Evolutionary conservation across 2,113 vertebrate species (phyloP), one percentile per base, ranked within the genome.

Genomic region (Cryptomyrus ogoouensis): DNA sequence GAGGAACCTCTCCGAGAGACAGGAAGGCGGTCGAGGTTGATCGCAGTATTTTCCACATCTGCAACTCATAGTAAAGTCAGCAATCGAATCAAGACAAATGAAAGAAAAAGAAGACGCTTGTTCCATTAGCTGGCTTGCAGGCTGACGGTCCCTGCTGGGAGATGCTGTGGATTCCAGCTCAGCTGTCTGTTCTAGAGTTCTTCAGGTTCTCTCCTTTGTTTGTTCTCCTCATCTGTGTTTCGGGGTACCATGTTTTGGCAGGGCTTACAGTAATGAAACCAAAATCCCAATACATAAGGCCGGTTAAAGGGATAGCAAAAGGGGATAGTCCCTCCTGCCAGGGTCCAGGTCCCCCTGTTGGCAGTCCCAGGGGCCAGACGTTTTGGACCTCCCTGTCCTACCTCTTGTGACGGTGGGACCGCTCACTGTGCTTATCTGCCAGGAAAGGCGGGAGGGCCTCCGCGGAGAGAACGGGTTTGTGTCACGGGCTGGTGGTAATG

Each of bases 1-100:
- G 95, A 97, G 96, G 96, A 98, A 97, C 92, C 92, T 95, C 95
- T 93, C 50, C 94, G 93, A 94, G 92, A 96, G 96, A 96, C 96
- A 98, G 96, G 97, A 97, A 97, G 97, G 95, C 92, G 93, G 94
- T 95, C 93, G 85, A 91, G 93, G 93, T 95, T 92, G 93, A 94
- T 94, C 92, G 93, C 96, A 96, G 95, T 95, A 96, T 95, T 96
- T 96, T 96, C 96, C 95, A 96, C 93, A 93, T 96, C 95, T 94
- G 94, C 94, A 92, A 93, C 92, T 93, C 91, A 53, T 89, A 89
- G 80, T 89, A 94, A 93, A 93, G 83, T 90, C 49, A 91, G 15
- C 83, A 46, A 50, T 46, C 35, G 15, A 91, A 94, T 87, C 92
- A 92, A 91, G 42, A n/a, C 83, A 24, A 84, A 89, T 44, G 42